Conservation (phyloP, 2,113 vertebrate species). For the Phalacrocorax brasilianus region DNA sequence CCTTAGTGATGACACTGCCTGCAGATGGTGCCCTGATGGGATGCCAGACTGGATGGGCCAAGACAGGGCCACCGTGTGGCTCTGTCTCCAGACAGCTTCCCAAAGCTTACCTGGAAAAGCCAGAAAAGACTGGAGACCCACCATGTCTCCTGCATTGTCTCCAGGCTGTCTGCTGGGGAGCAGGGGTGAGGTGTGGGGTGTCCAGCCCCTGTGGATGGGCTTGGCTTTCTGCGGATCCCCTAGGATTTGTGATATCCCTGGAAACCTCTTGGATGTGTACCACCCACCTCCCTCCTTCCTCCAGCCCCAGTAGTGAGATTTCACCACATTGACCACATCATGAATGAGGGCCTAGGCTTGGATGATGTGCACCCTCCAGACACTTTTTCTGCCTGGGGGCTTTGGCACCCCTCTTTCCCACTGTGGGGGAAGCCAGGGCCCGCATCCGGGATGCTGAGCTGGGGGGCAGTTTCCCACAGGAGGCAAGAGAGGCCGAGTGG, state of each 20-base stretch:
- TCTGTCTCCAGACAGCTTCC: neutral
- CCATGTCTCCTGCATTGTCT: neutral
- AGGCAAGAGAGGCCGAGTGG: neutral
- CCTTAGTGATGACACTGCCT: neutral
- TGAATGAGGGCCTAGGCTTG: neutral
- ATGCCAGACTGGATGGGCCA: neutral
- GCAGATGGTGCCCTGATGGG: neutral
- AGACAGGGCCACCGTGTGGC: accelerated
- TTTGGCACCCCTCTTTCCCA: neutral
- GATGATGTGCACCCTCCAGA: neutral
- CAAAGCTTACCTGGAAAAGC: neutral
- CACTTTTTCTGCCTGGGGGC: accelerated
- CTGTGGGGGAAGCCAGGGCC: neutral
- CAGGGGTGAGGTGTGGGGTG: neutral
- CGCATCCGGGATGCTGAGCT: accelerated
- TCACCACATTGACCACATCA: neutral
- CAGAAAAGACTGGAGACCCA: neutral
- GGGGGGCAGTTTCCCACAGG: neutral
- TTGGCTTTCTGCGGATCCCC: neutral
- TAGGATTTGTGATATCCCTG: neutral
- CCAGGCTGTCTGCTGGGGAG: neutral
- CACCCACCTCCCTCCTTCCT: neutral
- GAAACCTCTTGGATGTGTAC: neutral
- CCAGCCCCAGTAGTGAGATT: neutral
- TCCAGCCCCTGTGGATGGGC: neutral